Percentiles rank a stretch among this genome's conserved stretches.
Conservation (phyloP, 1,140 invertebrate genomes). For the Apis dorsata region DNA sequence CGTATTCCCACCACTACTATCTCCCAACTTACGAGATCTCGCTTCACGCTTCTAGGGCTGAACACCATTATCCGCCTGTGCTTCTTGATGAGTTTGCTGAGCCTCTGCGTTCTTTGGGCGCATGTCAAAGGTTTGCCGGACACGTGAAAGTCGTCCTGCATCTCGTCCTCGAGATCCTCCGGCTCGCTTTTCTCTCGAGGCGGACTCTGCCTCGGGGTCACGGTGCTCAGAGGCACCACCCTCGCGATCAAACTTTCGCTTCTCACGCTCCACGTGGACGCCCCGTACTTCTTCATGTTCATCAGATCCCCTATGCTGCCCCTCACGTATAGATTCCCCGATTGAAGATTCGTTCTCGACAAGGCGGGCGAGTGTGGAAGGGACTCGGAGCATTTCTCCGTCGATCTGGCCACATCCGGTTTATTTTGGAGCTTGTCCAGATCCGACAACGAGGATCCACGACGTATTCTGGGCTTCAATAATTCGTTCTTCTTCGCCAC, state of each 20-base stretch:
- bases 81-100: constrained; percentile 83
- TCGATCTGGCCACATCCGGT: constrained; percentile 79
- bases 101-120: constrained; percentile 84
- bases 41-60: constrained; percentile 33
- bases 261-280: constrained; percentile 84
- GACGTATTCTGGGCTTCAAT: constrained; percentile 81
- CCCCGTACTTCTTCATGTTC: constrained; percentile 87
- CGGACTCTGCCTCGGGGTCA: constrained; percentile 80
- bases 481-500: constrained; percentile 61
- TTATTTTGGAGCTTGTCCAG: constrained; percentile 82
- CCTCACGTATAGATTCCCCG: constrained; percentile 78
- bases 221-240: constrained; percentile 86
- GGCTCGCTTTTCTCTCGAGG: constrained; percentile 61
- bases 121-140: constrained; percentile 79
- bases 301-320: constrained; percentile 89
- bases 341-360: constrained; percentile 78
- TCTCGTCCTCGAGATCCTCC: constrained; percentile 75
- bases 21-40: constrained; percentile 46
- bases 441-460: constrained; percentile 87
- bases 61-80: constrained; percentile 67
- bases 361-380: constrained; percentile 81
- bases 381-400: constrained; percentile 79
- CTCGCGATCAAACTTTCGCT: constrained; percentile 85
- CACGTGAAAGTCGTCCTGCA: constrained; percentile 63
- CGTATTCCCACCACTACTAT: too few species aligned